Percentiles rank a stretch among this genome's conserved stretches.
These are phyloP conservation scores for Rhynchonema sp. DNA, from an alignment of 2,888 invertebrate genomes.

Conservation along the genomic window DNA sequence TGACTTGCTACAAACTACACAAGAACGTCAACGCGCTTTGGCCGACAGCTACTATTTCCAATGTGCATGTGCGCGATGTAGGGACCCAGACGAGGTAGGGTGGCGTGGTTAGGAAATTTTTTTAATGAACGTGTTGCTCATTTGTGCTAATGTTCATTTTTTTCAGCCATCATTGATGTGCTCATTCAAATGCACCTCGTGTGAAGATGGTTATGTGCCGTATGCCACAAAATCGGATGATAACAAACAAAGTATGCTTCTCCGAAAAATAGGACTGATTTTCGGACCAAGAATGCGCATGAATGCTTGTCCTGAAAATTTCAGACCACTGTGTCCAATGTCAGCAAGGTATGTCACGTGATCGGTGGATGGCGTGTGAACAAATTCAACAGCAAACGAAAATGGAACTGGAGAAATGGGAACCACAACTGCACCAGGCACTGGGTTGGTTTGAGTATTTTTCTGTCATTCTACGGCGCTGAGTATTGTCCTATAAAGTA, in stretches of 20 bases:
- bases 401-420: not conserved
- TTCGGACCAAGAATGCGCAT: too few species aligned
- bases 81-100: not conserved
- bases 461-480: not conserved
- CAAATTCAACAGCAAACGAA: not conserved
- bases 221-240: not conserved
- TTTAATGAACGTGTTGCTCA: too few species aligned
- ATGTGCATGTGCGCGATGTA: not conserved
- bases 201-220: not conserved
- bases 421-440: not conserved
- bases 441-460: not conserved
- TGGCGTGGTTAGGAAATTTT: not conserved
- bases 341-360: too few species aligned
- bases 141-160: not conserved
- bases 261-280: too few species aligned
- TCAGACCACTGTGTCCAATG: too few species aligned
- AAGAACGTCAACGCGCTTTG: not conserved
- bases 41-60: not conserved
- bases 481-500: not conserved
- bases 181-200: not conserved
- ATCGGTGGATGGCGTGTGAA: too few species aligned
- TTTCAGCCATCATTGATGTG: not conserved
- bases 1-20: not conserved
- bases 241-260: not conserved
- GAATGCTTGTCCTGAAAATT: too few species aligned